These are phyloP conservation scores for Helarctos malayanus DNA, from an alignment of 2,797 vertebrate species.

Conservation along the genomic window DNA sequence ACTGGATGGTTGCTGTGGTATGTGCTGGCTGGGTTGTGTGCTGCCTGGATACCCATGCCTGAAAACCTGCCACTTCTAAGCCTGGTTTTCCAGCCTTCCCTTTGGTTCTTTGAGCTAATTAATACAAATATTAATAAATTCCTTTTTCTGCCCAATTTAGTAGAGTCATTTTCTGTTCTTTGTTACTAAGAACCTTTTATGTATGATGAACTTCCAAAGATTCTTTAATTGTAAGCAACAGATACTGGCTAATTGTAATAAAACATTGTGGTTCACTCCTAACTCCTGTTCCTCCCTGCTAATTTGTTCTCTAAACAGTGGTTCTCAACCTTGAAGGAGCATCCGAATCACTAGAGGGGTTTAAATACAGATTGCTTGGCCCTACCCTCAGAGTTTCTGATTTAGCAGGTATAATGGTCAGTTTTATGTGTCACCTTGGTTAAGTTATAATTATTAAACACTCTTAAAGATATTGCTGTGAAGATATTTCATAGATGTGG, in stretches of 20 bases:
- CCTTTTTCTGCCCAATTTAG: background rate
- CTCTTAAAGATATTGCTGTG: background rate
- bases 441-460: background rate
- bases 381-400: background rate
- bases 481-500: background rate
- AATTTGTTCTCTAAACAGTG: slow-evolving; percentile 9
- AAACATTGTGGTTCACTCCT: slow-evolving; percentile 15
- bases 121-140: background rate
- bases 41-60: background rate
- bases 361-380: background rate
- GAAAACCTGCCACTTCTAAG: background rate
- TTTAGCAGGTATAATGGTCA: background rate
- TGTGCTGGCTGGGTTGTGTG: background rate
- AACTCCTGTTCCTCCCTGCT: background rate
- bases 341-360: background rate
- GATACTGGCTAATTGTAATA: background rate
- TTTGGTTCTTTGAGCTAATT: background rate
- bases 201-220: background rate
- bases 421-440: background rate
- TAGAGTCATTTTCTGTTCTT: background rate
- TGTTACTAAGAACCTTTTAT: background rate
- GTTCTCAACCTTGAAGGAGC: background rate
- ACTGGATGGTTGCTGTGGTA: background rate
- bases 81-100: background rate
- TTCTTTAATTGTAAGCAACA: background rate